These are phyloP conservation scores for Maccullochella peelii DNA, from an alignment of 2,113 vertebrate genomes.

Conservation along the genomic window DNA sequence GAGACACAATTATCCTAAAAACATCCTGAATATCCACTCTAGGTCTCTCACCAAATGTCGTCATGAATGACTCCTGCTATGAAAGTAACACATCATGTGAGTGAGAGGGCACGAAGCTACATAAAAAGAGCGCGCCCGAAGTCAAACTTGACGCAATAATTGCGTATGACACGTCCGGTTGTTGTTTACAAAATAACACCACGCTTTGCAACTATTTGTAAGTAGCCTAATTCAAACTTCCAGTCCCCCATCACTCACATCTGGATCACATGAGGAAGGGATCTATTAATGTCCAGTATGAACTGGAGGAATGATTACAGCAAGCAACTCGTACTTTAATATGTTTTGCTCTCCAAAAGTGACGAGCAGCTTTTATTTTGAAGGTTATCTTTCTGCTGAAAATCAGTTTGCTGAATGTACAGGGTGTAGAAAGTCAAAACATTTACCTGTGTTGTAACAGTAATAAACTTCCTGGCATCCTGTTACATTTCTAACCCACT, in stretches of 20 bases:
- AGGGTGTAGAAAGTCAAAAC: neutral
- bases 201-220: neutral
- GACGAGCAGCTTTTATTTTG: conserved; percentile 25
- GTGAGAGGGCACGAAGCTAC: rapidly evolving
- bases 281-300: neutral
- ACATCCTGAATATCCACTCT: no score
- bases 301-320: neutral
- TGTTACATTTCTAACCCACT: neutral
- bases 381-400: neutral
- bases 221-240: no score
- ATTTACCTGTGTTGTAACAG: neutral
- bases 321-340: neutral
- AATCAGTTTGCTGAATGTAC: neutral
- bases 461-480: neutral
- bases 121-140: conserved; percentile 21
- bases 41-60: neutral
- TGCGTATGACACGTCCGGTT: conserved; percentile 7
- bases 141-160: neutral
- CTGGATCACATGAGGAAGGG: neutral
- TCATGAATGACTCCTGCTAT: neutral
- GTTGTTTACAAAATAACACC: conserved; percentile 21
- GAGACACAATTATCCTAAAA: neutral
- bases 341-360: neutral
- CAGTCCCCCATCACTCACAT: neutral
- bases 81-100: neutral